Conservation (phyloP, 2,888 invertebrate genomes). For the Lepeophtheirus nordmannii region DNA sequence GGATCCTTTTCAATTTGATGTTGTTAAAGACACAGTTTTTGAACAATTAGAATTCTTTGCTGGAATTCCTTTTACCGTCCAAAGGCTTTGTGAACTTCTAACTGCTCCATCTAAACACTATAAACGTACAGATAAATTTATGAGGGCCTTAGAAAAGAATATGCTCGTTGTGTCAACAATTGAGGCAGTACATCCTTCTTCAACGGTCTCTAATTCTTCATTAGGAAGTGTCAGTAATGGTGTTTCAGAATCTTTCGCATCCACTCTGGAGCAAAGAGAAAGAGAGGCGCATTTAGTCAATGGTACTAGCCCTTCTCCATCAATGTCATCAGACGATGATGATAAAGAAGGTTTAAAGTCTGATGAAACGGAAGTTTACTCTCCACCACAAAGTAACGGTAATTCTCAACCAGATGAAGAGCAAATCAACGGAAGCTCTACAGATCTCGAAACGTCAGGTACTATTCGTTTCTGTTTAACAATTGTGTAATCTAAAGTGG, state of each 20-base stretch:
- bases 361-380: background rate
- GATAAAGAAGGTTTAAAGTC: background rate
- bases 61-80: slow-evolving; percentile 83
- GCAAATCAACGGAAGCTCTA: background rate
- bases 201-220: background rate
- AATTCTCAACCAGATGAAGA: background rate
- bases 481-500: no score
- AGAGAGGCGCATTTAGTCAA: background rate
- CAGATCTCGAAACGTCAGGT: slow-evolving; percentile 3
- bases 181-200: slow-evolving; percentile 34
- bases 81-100: slow-evolving; percentile 82
- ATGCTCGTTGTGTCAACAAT: slow-evolving; percentile 59
- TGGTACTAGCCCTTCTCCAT: background rate
- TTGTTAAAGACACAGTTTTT: slow-evolving; percentile 63
- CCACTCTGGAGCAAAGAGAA: background rate
- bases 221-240: background rate
- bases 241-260: background rate
- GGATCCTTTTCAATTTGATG: slow-evolving; percentile 73
- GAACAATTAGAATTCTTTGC: slow-evolving; percentile 62
- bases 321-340: background rate
- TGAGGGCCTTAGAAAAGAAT: slow-evolving; percentile 90
- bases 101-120: slow-evolving; percentile 84
- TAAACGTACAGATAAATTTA: slow-evolving; percentile 84
- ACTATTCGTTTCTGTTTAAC: background rate
- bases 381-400: background rate